A percentile compares a stretch with the other conserved stretches of the same genome.
These are phyloP conservation scores for Trichechus manatus DNA, from an alignment of 2,113 vertebrate species.

Conservation along the genomic window DNA sequence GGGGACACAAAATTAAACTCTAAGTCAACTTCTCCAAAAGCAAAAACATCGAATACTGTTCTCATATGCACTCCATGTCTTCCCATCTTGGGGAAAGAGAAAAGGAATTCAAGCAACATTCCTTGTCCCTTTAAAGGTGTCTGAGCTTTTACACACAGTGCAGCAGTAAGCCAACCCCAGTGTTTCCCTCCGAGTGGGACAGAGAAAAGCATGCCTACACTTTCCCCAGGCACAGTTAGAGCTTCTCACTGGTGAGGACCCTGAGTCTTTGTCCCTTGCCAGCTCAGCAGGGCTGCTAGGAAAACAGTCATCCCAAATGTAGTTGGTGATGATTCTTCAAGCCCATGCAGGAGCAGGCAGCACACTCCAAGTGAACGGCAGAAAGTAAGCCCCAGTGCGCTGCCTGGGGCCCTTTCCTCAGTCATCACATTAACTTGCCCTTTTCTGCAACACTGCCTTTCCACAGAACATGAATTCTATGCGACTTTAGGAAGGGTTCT, in stretches of 20 bases:
- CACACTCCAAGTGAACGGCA: not conserved
- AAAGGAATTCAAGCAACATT: not conserved
- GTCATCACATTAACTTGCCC: not conserved
- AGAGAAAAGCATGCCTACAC: not conserved
- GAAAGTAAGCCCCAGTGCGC: not conserved
- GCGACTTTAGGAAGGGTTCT: not conserved
- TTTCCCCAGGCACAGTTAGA: not conserved
- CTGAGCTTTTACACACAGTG: not conserved
- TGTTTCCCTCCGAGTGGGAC: not conserved
- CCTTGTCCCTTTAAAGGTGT: not conserved
- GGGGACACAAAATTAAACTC: slow-evolving; percentile 33
- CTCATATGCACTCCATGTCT: not conserved
- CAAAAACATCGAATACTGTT: not conserved
- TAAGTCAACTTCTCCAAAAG: not conserved
- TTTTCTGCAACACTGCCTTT: not conserved
- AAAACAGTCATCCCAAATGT: not conserved
- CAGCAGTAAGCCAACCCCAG: not conserved
- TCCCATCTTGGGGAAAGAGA: not conserved
- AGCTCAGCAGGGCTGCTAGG: not conserved
- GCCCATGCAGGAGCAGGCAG: not conserved
- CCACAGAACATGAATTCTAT: not conserved
- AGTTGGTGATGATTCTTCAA: not conserved
- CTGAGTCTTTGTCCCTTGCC: not conserved
- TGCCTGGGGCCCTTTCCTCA: not conserved
- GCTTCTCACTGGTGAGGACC: not conserved